Evolutionary conservation across 2,888 invertebrate species (phyloP), one percentile per base, ranked within the genome.

Genomic region (Phasia obesa): DNA sequence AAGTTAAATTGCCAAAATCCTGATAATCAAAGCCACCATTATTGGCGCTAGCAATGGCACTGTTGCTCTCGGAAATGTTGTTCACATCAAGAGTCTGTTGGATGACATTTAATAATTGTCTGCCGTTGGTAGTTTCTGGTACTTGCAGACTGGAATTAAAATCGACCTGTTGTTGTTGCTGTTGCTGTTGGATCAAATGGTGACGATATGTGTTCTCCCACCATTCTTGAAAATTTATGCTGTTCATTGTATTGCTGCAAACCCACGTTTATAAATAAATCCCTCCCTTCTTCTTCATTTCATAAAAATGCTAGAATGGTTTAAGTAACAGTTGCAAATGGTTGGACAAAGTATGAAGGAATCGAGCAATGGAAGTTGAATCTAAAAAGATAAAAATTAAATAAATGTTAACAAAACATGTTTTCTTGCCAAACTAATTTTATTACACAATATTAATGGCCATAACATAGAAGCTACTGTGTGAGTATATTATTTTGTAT

Each of bases 211-310:
- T 86, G 78, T 87, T 87, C 87, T 89, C 89, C 89, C 90, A 90
- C 89, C 90, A 90, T 89, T 89, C 86, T 82, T 88, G 88, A 84
- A 88, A 85, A 85, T 87, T 89, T 81, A 88, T 88, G 85, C 85
- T 86, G 85, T 87, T 88, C 88, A 89, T 89, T 53, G 60, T 77
- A 71, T 51, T 55, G 49, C 44, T 38, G 62, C 57, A 38, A 38
- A 59, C 38, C 65, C 35, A 71, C 47, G 19, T 78, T 70, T 62
- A 27, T 0, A 53, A 27, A 7, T n/a, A 25, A 38, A 27, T 38
- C 15, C 55, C 44, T 17, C 27, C 27, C 31, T 44, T 47, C 35
- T 62, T 62, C 69, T 17, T 69, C 69, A 57, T 69, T 64, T 69
- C 49, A 59, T 27, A 51, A 59, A 60, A 25, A 57, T 53, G 19